These are phyloP conservation scores for Ciconia stormi DNA, from an alignment of 2,113 vertebrate genomes.

Conservation along the genomic window DNA sequence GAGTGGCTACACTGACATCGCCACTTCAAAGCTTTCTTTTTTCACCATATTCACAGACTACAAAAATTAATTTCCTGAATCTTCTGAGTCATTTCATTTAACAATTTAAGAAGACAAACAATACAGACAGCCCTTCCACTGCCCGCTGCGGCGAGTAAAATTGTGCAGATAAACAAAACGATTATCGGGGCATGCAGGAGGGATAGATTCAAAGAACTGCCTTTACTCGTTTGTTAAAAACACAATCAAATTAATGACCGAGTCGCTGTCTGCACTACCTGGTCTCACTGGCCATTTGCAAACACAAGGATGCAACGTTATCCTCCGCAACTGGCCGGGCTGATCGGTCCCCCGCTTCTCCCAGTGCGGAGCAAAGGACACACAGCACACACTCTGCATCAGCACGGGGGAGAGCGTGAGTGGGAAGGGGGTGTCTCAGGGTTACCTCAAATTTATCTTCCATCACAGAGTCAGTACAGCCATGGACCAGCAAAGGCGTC, in stretches of 20 bases:
- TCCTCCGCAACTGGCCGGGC: no score
- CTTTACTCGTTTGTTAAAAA: slow-evolving; percentile 7
- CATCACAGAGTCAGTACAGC: not conserved
- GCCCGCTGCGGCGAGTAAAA: not conserved
- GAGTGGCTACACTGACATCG: slow-evolving; percentile 2
- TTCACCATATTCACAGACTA: not conserved
- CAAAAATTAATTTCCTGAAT: slow-evolving; percentile 67
- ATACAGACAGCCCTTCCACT: not conserved
- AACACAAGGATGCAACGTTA: not conserved
- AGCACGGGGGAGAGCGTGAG: rapidly evolving
- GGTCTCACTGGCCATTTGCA: not conserved
- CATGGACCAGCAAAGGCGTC: not conserved
- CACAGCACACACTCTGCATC: no score
- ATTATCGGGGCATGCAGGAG: slow-evolving; percentile 37
- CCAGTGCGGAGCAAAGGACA: not conserved
- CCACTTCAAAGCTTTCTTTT: slow-evolving; percentile 43
- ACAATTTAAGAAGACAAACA: slow-evolving; percentile 43
- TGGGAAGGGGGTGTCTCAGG: not conserved
- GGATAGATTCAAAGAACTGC: slow-evolving; percentile 7
- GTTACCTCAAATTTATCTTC: not conserved
- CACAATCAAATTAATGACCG: not conserved
- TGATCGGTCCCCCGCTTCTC: no score
- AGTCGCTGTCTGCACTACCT: not conserved
- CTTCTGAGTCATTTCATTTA: slow-evolving; percentile 59
- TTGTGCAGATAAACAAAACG: slow-evolving; percentile 40